Conservation (phyloP, 2,888 invertebrate species). For the Macaria liturata region DNA sequence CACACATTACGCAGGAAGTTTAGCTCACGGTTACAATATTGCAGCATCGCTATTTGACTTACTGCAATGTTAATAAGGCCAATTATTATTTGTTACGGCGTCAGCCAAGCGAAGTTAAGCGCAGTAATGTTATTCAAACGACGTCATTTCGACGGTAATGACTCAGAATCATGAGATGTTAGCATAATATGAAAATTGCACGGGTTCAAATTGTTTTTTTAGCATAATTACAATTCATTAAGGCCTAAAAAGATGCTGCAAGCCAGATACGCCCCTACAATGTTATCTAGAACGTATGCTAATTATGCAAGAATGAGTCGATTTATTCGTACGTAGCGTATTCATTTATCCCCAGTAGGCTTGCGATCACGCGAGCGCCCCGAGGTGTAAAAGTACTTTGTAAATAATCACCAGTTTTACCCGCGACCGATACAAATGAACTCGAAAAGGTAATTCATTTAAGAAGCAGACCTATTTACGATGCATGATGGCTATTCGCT, state of each 20-base stretch:
- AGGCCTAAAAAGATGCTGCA: conserved; percentile 1
- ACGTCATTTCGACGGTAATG: conserved; percentile 36
- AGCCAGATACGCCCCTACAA: conserved; percentile 19
- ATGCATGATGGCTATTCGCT: conserved; percentile 22
- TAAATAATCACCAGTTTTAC: conserved; percentile 44
- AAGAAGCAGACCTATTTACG: conserved; percentile 28
- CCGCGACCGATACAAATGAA: conserved; percentile 44
- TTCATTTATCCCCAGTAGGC: conserved; percentile 47
- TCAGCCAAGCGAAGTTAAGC: conserved; percentile 51
- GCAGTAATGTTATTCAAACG: conserved; percentile 51
- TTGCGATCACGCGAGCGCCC: conserved; percentile 45
- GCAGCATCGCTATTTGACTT: conserved; percentile 31
- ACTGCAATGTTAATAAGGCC: conserved; percentile 53
- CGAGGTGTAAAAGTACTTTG: conserved; percentile 46
- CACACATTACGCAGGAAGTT: too few species aligned
- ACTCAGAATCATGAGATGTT: conserved; percentile 30
- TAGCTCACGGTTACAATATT: conserved; percentile 14
- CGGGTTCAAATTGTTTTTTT: conserved; percentile 18
- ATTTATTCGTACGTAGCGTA: conserved; percentile 39
- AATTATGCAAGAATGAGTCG: conserved; percentile 32
- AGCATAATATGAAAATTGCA: conserved; percentile 27
- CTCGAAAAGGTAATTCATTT: conserved; percentile 30
- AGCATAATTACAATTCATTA: conserved; percentile 18
- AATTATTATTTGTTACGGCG: conserved; percentile 51
- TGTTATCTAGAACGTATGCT: conserved; percentile 31